Base-by-base conservation (phyloP, 1,140 invertebrate genomes). In the Rhagoletis pomonella region DNA sequence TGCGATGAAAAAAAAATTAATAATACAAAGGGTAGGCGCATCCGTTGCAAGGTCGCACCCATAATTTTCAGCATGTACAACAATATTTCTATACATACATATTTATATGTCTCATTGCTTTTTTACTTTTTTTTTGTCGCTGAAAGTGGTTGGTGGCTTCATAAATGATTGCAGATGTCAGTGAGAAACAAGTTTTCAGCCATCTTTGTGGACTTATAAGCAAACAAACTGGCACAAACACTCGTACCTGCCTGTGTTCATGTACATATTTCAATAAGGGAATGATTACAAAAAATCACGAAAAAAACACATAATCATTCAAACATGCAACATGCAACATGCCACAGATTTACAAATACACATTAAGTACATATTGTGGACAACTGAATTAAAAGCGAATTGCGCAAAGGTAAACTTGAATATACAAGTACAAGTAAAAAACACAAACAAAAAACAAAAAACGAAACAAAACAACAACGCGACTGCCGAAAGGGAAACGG, bases 1-100 rank as follows among this genome's bases (percentile, higher is more conserved):
- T 17, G 42, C 17, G 67, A 55, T 1, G 55, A 55, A 6, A 58
- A 29, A 2, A 29, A 50, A 55, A 19, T 19, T 19, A 55, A 81
- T 55, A 19, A 81, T 81, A 55, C 67, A 9, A 47, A 73, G 44
- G 67, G 67, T 44, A 81, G 19, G 50, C 73, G 73, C 73, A 81
- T 55, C 73, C 50, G 73, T 81, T 81, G 60, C 87, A 87, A 87
- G 77, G 87, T 87, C 87, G 84, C 73, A 81, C 73, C 73, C 50
- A 55, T 81, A 50, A 81, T 81, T 81, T 81, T 55, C 47, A n/a
- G n/a, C n/a, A n/a, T n/a, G n/a, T n/a, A n/a, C n/a, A n/a, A n/a
- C n/a, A n/a, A n/a, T n/a, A n/a, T n/a, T n/a, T n/a, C n/a, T n/a
- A n/a, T n/a, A n/a, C n/a, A n/a, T n/a, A n/a, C n/a, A n/a, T n/a